Conservation (phyloP, 2,888 invertebrate species). For the Epirrhoe alternata region DNA sequence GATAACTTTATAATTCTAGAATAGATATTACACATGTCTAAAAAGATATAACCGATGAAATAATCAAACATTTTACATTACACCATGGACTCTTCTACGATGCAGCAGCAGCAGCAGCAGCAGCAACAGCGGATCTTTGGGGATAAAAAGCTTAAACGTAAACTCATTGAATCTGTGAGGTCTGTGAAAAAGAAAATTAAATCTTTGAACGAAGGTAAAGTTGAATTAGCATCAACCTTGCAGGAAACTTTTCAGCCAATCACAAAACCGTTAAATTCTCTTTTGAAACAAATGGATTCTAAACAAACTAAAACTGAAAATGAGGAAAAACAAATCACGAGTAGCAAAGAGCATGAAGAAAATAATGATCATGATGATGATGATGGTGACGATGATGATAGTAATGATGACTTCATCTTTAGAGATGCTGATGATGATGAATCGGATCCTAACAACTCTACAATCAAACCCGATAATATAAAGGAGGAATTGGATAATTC, state of each 20-base stretch:
- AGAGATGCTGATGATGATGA: too few relatives aligned
- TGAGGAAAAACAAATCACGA: not conserved
- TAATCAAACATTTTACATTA: too few relatives aligned
- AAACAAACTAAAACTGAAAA: conserved; percentile 2
- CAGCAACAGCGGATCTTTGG: too few relatives aligned
- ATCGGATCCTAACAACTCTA: not conserved
- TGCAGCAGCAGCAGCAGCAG: too few relatives aligned
- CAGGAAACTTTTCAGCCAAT: not conserved
- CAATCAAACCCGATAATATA: not conserved
- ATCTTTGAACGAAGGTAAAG: conserved; percentile 3
- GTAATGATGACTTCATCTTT: too few relatives aligned
- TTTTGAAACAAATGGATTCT: not conserved
- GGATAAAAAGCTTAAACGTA: too few relatives aligned
- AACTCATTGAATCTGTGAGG: not conserved
- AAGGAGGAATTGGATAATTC: conserved; percentile 4
- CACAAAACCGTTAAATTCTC: not conserved
- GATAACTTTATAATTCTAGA: conserved; percentile 30
- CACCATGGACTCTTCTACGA: too few relatives aligned
- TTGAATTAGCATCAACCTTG: not conserved
- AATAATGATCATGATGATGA: too few relatives aligned
- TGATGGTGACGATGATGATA: too few relatives aligned
- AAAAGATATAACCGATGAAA: too few relatives aligned
- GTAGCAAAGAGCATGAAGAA: too few relatives aligned
- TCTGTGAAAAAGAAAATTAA: conserved; percentile 3
- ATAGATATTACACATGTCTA: too few relatives aligned